phyloP scores from a whole-genome alignment of 2,797 vertebrate species.

The Sebastes reedi region DNA sequence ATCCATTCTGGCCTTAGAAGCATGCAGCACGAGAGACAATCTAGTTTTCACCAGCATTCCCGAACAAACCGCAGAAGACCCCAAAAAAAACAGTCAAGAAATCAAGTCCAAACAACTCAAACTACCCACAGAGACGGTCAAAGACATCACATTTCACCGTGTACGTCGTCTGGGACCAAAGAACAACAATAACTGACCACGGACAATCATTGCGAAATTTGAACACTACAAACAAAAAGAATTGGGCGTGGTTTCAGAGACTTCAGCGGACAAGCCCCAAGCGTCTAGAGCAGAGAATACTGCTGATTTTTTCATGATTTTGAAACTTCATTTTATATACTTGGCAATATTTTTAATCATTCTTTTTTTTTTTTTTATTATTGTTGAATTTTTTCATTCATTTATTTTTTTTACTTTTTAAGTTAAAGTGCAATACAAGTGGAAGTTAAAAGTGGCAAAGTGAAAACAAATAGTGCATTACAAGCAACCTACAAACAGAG shows the following conservation, averaged over 20 bases:
- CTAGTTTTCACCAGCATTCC: not conserved
- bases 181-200: not conserved
- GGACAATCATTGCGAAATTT: not conserved
- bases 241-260: not conserved
- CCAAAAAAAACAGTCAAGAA: not conserved
- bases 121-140: not conserved
- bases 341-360: too few species aligned
- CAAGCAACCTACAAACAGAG: too few species aligned
- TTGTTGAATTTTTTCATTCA: too few species aligned
- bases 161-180: not conserved
- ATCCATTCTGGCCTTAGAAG: not conserved
- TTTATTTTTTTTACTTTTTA: too few species aligned
- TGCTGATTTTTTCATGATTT: too few species aligned
- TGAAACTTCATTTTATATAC: too few species aligned
- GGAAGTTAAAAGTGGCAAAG: too few species aligned
- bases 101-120: not conserved
- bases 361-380: too few species aligned
- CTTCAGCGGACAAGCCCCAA: too few species aligned
- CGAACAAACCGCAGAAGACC: not conserved
- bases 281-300: too few species aligned
- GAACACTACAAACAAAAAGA: not conserved
- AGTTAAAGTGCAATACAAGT: too few species aligned
- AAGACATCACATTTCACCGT: not conserved
- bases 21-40: not conserved
- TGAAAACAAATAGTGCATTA: too few species aligned